phyloP scores from a whole-genome alignment of 2,113 vertebrate species.

The Pyrgilauda ruficollis region DNA sequence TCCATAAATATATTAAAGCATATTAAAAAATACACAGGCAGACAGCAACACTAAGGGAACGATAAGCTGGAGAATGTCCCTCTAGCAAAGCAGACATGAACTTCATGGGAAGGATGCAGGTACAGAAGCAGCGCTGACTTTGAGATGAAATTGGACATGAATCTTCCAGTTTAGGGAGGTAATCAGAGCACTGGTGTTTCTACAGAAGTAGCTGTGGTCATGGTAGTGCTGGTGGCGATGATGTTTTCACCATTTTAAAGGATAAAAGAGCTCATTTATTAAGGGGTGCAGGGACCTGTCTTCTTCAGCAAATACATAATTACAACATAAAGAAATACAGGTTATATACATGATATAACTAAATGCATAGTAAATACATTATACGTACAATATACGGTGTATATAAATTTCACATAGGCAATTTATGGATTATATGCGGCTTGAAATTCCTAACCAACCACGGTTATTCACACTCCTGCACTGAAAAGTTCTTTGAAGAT shows the following conservation, averaged over 20 bases:
- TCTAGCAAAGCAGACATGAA: neutral
- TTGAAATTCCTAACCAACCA: neutral
- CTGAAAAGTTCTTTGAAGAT: neutral
- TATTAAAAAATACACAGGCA: neutral
- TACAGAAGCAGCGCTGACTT: neutral
- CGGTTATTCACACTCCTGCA: too few relatives aligned
- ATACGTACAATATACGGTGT: accelerated
- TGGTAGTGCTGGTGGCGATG: neutral
- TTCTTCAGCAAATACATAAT: neutral
- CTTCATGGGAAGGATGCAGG: accelerated
- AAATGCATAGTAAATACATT: too few relatives aligned
- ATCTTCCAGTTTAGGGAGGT: accelerated
- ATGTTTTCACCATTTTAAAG: neutral
- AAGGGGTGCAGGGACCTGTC: neutral
- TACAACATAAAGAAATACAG: neutral
- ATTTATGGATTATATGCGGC: accelerated
- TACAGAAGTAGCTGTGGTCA: neutral
- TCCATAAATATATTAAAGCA: neutral
- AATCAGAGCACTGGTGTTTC: neutral
- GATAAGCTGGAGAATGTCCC: neutral
- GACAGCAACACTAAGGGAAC: neutral
- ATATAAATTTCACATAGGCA: too few relatives aligned
- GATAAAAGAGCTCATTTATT: neutral
- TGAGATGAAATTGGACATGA: accelerated
- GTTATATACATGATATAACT: too few relatives aligned